Evolutionary conservation across 2,113 vertebrate genomes (phyloP).

Genomic region (Pholis gunnellus): DNA sequence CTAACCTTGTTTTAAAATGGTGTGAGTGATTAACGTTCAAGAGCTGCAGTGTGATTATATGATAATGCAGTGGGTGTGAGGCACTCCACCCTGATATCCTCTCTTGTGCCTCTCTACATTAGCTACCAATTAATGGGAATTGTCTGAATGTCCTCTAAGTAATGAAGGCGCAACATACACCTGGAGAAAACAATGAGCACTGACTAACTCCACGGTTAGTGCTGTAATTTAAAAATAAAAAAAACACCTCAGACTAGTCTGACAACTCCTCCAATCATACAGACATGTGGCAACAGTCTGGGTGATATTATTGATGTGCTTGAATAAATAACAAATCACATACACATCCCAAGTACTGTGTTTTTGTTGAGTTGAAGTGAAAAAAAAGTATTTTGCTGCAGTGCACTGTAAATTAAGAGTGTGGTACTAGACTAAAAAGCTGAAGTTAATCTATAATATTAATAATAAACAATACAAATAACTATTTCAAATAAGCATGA

Average conservation of each 20-base stretch:
- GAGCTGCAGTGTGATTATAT: constrained; percentile 53
- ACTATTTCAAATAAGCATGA: background rate
- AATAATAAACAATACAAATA: too few species aligned
- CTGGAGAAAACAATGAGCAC: constrained; percentile 1
- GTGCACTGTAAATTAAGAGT: background rate
- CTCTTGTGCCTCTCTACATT: constrained; percentile 32
- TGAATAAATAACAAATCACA: background rate
- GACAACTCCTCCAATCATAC: background rate
- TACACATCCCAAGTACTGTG: background rate
- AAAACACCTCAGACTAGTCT: background rate
- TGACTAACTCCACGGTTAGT: constrained; percentile 8
- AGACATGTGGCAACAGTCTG: background rate
- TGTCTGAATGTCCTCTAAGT: constrained; percentile 4
- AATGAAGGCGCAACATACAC: constrained; percentile 4
- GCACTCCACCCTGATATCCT: constrained; percentile 35
- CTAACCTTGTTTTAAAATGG: constrained; percentile 32
- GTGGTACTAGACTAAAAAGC: background rate
- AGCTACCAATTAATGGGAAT: constrained; percentile 26
- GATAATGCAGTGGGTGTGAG: constrained; percentile 41
- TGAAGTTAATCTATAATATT: background rate
- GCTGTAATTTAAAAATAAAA: background rate
- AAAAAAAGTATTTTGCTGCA: fast-evolving
- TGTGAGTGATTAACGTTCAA: constrained; percentile 40
- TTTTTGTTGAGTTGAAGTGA: background rate
- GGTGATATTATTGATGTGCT: background rate